Evolutionary conservation across 2,113 vertebrate species (phyloP).

Genomic region (Hippocampus zosterae): DNA sequence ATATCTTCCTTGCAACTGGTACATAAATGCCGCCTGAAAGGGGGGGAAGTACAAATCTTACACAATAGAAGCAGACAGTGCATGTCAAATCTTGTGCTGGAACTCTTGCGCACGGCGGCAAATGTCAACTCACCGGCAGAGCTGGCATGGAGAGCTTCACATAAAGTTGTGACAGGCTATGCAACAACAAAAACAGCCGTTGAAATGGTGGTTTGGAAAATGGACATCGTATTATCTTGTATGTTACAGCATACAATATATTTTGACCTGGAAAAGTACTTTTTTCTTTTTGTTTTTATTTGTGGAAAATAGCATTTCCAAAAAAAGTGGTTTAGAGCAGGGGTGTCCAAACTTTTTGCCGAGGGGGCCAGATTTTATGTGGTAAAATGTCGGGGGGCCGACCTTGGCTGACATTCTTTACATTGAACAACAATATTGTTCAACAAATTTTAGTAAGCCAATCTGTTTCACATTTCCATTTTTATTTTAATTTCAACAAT

Average conservation of each 20-base stretch:
- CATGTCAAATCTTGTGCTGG: background rate
- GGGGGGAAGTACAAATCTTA: background rate
- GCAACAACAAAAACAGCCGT: conserved; percentile 6
- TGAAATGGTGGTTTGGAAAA: background rate
- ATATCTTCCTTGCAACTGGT: conserved; percentile 83
- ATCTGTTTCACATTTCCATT: no score
- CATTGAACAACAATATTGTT: no score
- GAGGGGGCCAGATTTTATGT: no score
- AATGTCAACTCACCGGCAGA: conserved; percentile 83
- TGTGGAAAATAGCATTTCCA: no score
- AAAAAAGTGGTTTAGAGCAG: no score
- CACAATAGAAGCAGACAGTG: background rate
- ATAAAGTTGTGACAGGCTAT: conserved; percentile 86
- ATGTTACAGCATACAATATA: background rate
- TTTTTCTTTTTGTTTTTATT: background rate
- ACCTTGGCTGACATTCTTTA: no score
- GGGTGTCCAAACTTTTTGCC: no score
- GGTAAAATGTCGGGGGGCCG: no score
- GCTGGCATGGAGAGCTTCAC: conserved; percentile 90
- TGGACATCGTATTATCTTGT: background rate
- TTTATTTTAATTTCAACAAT: no score
- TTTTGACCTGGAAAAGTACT: background rate
- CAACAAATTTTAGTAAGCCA: no score
- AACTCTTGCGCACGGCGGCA: background rate
- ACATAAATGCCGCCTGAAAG: conserved; percentile 82